Evolutionary conservation across 2,888 invertebrate genomes (phyloP), one percentile per base, ranked within the genome.

Genomic region (Deilephila elpenor): DNA sequence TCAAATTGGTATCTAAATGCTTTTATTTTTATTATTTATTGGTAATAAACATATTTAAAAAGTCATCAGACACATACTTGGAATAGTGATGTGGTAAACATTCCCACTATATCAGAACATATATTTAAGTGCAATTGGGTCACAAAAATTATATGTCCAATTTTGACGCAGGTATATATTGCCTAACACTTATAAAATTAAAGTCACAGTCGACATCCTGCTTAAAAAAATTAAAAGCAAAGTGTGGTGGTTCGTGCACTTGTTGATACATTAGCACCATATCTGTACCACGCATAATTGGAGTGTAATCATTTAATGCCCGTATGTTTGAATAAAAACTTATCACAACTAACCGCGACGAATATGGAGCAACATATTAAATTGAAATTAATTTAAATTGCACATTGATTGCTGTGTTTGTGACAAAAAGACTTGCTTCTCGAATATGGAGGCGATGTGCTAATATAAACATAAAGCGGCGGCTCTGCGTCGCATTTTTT

Each of bases 321-420:
- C 53, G 62, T 62, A 8, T 20, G 29, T 34, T 62, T 20, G 62
- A 62, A 67, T 29, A 67, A 72, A 72, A 72, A 72, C 32, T 72
- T 61, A 56, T 62, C 34, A 53, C 61, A 72, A 62, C 62, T 62
- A 62, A 62, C 62, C 34, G 17, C 51, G 34, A 51, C 72, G 25
- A 72, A 72, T 62, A 72, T 44, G 72, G 72, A 53, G 8, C 44
- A 67, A 44, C 67, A 51, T 72, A 72, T 61, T 56, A 72, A 62
- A 34, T 72, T 62, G 53, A 56, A 62, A 56, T 25, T 59, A 34
- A 62, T 56, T 62, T 62, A 62, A 56, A 62, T 62, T 72, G 56
- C 72, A 62, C 25, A 34, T 62, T 56, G 72, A 53, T 72, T 53
- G 72, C 62, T 20, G 25, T 44, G 51, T 62, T 56, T 72, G n/a